Conservation (phyloP, 23 tunicate species). For the Styela clava region DNA sequence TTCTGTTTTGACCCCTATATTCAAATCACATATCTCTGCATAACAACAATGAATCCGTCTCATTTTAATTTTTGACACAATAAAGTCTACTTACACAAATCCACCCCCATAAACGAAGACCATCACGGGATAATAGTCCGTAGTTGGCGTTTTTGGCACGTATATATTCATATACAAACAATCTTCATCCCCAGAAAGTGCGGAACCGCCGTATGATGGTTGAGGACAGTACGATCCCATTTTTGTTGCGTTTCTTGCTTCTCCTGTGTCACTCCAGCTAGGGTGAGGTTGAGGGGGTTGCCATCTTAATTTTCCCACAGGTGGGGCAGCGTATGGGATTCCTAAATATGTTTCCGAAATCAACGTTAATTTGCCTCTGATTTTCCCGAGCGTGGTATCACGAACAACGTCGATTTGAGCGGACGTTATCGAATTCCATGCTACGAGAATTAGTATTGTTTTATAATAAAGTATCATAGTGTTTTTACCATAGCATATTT, state of each 20-base stretch:
- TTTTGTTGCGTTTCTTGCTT: conserved; percentile 23
- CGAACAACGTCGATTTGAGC: not conserved
- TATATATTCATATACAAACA: conserved; percentile 75
- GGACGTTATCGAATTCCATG: not conserved
- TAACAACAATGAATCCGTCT: too few species aligned
- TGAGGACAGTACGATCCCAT: conserved; percentile 9
- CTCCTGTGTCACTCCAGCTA: conserved; percentile 27
- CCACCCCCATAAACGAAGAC: conserved; percentile 71
- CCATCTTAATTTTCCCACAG: conserved; percentile 47
- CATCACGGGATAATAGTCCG: conserved; percentile 54
- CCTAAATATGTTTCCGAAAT: conserved; percentile 38
- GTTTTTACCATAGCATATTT: too few species aligned
- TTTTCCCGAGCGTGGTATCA: conserved; percentile 12
- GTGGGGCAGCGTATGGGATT: conserved; percentile 72
- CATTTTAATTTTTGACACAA: too few species aligned
- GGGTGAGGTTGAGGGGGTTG: conserved; percentile 31
- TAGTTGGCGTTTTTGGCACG: conserved; percentile 23
- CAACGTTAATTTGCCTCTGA: conserved; percentile 10
- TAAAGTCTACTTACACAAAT: conserved; percentile 21
- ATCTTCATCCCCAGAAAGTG: conserved; percentile 39
- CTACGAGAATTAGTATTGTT: too few species aligned
- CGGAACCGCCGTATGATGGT: not conserved
- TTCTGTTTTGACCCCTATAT: too few species aligned
- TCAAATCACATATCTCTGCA: too few species aligned
- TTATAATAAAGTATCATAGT: too few species aligned